These are phyloP conservation scores for Dallia pectoralis DNA, from an alignment of 2,797 vertebrate genomes.

Conservation along the genomic window DNA sequence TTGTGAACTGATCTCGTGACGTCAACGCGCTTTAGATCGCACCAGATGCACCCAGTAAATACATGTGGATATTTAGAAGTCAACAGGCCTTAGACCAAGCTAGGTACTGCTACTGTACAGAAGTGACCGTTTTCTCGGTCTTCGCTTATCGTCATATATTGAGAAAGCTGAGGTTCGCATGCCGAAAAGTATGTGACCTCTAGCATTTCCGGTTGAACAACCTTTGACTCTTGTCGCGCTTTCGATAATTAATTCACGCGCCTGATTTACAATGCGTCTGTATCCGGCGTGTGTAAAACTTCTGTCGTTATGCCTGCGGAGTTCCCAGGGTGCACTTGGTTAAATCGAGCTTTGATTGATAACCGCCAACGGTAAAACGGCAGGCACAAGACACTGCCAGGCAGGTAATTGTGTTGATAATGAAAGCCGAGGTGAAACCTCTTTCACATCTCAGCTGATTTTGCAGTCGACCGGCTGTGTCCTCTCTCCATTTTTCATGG, in stretches of 20 bases:
- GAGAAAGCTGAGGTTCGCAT: background rate
- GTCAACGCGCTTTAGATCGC: background rate
- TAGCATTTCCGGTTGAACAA: background rate
- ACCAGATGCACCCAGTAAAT: background rate
- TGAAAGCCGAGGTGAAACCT: slow-evolving; percentile 49
- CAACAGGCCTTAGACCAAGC: background rate
- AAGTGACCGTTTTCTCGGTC: no score
- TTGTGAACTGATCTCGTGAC: background rate
- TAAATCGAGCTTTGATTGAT: slow-evolving; percentile 62
- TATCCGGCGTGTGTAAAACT: slow-evolving; percentile 52
- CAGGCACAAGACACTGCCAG: slow-evolving; percentile 50
- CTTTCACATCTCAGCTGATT: slow-evolving; percentile 62
- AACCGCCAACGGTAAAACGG: slow-evolving; percentile 63
- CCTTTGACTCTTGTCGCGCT: slow-evolving; percentile 13
- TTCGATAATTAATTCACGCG: slow-evolving; percentile 24
- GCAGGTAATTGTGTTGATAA: slow-evolving; percentile 67
- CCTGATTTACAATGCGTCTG: slow-evolving; percentile 53
- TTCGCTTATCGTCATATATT: background rate
- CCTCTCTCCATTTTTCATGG: slow-evolving; percentile 58
- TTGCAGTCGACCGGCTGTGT: slow-evolving; percentile 66
- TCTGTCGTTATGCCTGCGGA: slow-evolving; percentile 49
- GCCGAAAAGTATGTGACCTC: background rate
- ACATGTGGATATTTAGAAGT: background rate
- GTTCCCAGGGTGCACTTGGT: slow-evolving; percentile 52
- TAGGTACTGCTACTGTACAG: background rate